Evolutionary conservation across 2,113 vertebrate species (phyloP).

Genomic region (Phyllostomus discolor): DNA sequence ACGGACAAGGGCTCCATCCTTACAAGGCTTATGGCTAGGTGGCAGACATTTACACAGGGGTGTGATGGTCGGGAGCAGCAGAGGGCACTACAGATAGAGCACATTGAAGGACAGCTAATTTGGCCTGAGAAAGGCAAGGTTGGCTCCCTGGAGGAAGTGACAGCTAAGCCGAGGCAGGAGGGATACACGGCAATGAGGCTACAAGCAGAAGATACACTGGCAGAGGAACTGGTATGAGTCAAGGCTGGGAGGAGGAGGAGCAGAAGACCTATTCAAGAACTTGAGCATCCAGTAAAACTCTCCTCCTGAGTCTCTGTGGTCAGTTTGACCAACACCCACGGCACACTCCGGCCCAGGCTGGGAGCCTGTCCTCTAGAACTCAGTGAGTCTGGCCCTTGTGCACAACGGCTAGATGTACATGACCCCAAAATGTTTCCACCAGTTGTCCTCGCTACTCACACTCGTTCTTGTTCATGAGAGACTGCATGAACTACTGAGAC

Average conservation of each 20-base stretch:
- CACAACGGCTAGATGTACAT: not conserved
- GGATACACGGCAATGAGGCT: not conserved
- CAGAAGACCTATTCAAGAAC: not conserved
- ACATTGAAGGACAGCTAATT: not conserved
- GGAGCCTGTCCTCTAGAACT: not conserved
- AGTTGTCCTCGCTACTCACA: not conserved
- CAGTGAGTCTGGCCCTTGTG: fast-evolving
- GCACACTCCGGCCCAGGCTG: not conserved
- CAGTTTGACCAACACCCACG: not conserved
- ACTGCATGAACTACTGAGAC: not conserved
- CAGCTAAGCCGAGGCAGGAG: not conserved
- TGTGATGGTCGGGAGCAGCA: not conserved
- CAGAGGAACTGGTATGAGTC: not conserved
- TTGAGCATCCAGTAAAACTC: fast-evolving
- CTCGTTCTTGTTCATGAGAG: not conserved
- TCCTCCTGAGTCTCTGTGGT: not conserved
- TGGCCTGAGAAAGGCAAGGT: not conserved
- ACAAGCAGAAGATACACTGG: not conserved
- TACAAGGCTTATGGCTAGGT: not conserved
- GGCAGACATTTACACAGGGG: not conserved
- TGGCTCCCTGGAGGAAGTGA: not conserved
- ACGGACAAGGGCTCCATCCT: not conserved
- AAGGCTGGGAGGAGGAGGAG: not conserved
- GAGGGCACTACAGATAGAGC: not conserved
- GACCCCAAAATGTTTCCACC: not conserved